Conservation (phyloP, 1,140 invertebrate species). For the Drosophila pandora region DNA sequence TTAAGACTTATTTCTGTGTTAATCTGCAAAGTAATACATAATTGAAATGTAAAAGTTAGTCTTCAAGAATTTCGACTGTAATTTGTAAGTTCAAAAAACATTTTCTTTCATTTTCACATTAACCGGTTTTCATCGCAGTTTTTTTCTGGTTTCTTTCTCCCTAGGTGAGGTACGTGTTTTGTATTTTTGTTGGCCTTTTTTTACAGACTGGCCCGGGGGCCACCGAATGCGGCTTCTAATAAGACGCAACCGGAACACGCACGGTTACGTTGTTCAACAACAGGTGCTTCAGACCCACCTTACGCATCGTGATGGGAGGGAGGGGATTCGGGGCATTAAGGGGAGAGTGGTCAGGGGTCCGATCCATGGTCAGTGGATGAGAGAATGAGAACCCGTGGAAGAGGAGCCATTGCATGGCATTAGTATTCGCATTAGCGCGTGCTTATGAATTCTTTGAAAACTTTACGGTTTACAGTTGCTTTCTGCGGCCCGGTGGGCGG, state of each 20-base stretch:
- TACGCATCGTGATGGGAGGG: neutral
- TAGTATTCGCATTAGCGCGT: conserved; percentile 74
- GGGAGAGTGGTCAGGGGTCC: neutral
- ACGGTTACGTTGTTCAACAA: conserved; percentile 60
- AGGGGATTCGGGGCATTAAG: neutral
- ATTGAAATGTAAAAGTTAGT: neutral
- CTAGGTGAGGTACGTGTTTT: conserved; percentile 14
- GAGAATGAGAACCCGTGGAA: neutral
- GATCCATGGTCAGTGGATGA: conserved; percentile 12
- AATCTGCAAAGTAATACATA: neutral
- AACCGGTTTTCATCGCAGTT: conserved; percentile 60
- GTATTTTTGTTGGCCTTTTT: conserved; percentile 40
- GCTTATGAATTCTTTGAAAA: conserved; percentile 76
- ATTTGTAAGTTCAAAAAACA: conserved; percentile 26
- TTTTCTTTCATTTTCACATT: conserved; percentile 74
- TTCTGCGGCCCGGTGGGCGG: conserved; percentile 36
- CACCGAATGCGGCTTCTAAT: conserved; percentile 59
- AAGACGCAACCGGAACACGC: conserved; percentile 61
- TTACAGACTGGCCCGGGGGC: conserved; percentile 44
- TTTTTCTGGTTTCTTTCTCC: conserved; percentile 18
- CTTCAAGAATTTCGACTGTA: conserved; percentile 17
- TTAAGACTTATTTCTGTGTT: no score
- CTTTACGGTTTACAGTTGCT: conserved; percentile 44
- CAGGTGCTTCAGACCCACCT: conserved; percentile 61
- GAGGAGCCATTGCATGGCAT: conserved; percentile 20